A percentile compares a stretch with the other conserved stretches of the same genome.
Evolutionary conservation across 2,888 invertebrate species (phyloP).

Genomic region (Epirrita christyi): DNA sequence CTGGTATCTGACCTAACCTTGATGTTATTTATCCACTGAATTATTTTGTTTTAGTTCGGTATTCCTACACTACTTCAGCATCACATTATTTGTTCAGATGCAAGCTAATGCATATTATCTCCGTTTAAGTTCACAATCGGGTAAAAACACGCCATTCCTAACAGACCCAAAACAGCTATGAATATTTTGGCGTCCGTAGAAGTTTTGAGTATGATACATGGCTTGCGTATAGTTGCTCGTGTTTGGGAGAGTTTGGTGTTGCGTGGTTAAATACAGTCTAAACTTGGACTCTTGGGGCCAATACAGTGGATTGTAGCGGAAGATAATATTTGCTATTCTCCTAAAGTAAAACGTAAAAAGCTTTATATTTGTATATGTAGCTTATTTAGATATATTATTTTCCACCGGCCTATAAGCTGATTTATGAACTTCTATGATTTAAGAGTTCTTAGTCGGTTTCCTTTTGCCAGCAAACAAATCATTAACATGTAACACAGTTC

Average conservation of each 20-base stretch:
- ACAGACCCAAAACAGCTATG: slow-evolving; percentile 8
- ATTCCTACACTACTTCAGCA: too few species aligned
- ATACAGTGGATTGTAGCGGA: background rate
- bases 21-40: too few species aligned
- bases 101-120: too few species aligned
- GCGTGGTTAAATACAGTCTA: slow-evolving; percentile 6
- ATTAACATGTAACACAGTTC: background rate
- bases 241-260: slow-evolving; percentile 5
- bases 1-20: too few species aligned
- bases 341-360: background rate
- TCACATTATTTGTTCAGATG: too few species aligned
- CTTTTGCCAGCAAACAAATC: too few species aligned
- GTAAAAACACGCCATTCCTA: background rate
- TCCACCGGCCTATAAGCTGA: background rate
- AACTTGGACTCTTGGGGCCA: slow-evolving; percentile 9
- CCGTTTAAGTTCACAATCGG: slow-evolving; percentile 1
- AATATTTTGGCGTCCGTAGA: slow-evolving; percentile 19
- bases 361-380: too few species aligned
- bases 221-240: slow-evolving; percentile 1
- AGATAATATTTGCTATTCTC: background rate
- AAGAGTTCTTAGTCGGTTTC: too few species aligned
- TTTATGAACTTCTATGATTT: too few species aligned
- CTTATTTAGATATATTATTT: too few species aligned
- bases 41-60: too few species aligned
- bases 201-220: slow-evolving; percentile 15